Base-by-base conservation (phyloP, 2,888 invertebrate genomes). In the Caenorhabditis auriculariae region DNA sequence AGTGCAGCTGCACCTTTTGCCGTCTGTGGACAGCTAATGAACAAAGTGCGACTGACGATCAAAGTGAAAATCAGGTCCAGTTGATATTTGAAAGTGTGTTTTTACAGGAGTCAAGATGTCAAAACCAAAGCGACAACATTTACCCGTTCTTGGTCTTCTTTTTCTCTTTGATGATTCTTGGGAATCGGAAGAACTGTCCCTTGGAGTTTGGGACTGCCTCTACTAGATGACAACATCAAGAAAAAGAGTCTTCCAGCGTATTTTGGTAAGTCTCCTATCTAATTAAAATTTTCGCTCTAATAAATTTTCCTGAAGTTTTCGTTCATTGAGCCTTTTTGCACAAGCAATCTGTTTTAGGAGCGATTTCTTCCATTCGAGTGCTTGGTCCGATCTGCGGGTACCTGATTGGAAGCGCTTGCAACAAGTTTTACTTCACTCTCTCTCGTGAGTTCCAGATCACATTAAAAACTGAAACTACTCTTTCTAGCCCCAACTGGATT, bases 161-260 rank as follows among this genome's bases (percentile, higher is more conserved):
- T 59, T 32, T 70, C 15, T 75, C 79, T 6, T 56, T 81, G 29
- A 46, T 82, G 1, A n/a, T 54, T 75, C 12, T 64, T 81, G 17
- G 81, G 81, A 41, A 63, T 81, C n/a, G 81, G 81, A 6, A 49
- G 71, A 58, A 74, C 73, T n/a, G 61, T 74, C 17, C 73, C 81
- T 5, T 81, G 79, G 77, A 67, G 76, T 24, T 62, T 81, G 17
- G 81, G 81, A 15, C 67, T 81, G 12, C 81, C 81, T 26, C 70
- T 81, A 28, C 71, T 81, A 21, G 81, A 81, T 41, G 81, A 81
- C 61, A 82, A 80, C 51, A 76, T 81, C 38, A 80, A 81, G 42
- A 75, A 68, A 54, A 72, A 74, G 60, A 72, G 62, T 60, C 65
- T 76, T 49, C 81, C 81, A 26, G 66, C 77, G 3, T 81, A 79